These are phyloP conservation scores for Agrotis exclamationis DNA, from an alignment of 2,888 invertebrate genomes.

Conservation along the genomic window DNA sequence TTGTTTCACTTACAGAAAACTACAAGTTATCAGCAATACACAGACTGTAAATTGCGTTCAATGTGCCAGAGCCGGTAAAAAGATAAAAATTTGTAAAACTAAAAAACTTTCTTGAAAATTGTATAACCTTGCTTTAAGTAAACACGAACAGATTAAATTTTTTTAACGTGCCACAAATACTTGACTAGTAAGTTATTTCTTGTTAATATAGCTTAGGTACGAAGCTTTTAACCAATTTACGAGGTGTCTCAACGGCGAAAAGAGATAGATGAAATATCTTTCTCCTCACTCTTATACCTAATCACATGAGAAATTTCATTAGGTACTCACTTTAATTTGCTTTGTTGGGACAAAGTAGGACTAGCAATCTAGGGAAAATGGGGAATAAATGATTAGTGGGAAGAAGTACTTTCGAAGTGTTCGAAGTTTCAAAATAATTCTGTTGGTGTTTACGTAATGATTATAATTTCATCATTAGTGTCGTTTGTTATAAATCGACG, in stretches of 20 bases:
- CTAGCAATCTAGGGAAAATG: neutral
- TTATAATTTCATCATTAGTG: too few relatives aligned
- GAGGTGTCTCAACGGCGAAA: slow-evolving; percentile 7
- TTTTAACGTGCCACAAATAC: slow-evolving; percentile 24
- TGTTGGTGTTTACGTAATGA: too few relatives aligned
- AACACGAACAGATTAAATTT: slow-evolving; percentile 8
- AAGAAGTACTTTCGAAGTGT: too few relatives aligned
- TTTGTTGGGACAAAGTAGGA: neutral
- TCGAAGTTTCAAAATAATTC: too few relatives aligned
- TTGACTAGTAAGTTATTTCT: slow-evolving; percentile 12
- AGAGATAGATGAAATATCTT: slow-evolving; percentile 22
- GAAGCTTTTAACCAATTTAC: slow-evolving; percentile 38
- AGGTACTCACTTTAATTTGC: neutral
- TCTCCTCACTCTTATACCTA: neutral
- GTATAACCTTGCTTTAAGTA: slow-evolving; percentile 5
- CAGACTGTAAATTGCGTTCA: too few relatives aligned
- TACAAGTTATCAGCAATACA: too few relatives aligned
- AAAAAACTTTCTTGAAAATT: slow-evolving; percentile 13
- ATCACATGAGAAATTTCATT: slow-evolving; percentile 1
- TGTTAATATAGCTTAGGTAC: slow-evolving; percentile 25
- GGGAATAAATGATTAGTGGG: neutral
- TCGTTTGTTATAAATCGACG: too few relatives aligned
- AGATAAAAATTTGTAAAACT: neutral
- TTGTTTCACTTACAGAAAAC: too few relatives aligned
- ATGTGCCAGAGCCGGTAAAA: neutral